Base-by-base conservation (phyloP, 2,888 invertebrate species). In the Protonemura montana region DNA sequence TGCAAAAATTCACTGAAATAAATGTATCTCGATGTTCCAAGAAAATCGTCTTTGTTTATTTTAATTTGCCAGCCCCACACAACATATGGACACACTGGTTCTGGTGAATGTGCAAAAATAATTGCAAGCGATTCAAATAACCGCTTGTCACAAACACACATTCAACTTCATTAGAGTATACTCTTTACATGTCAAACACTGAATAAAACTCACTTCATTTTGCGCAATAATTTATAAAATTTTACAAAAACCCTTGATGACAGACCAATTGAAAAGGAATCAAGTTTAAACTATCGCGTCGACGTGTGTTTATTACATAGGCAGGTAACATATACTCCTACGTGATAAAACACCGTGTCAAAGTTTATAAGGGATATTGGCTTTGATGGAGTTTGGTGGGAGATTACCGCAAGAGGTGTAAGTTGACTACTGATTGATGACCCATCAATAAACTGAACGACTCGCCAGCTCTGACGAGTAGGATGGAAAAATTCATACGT, bases 201-300 rank as follows among this genome's bases (percentile, higher is more conserved):
- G 59, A 59, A 59, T 59, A 21, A 59, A 59, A 10, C 35, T 21
- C 13, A 59, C 16, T 59, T 59, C 59, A 59, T 59, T 59, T 16
- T 59, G 16, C 59, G 21, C 59, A 59, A 59, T 7, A 59, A 59
- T 59, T 59, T 59, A 59, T 59, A 59, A 59, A 59, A 59, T 21
- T n/a, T 59, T 59, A 59, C 59, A 59, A 59, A 59, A 7, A 13
- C 59, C 13, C 13, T 21, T 21, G 59, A 10, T 59, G 59, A 59
- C 59, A 59, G 59, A 59, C 59, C 59, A 59, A 59, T 59, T 59
- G 59, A 59, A 59, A 59, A 59, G 59, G 59, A 59, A 59, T 59
- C 7, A 59, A 59, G 21, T 59, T 59, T 13, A 2, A 59, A 59
- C 59, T 7, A 59, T 59, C 59, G 13, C 3, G 59, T 21, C 59